Evolutionary conservation across 2,797 vertebrate genomes (phyloP).

Genomic region (Gymnocypris eckloni): DNA sequence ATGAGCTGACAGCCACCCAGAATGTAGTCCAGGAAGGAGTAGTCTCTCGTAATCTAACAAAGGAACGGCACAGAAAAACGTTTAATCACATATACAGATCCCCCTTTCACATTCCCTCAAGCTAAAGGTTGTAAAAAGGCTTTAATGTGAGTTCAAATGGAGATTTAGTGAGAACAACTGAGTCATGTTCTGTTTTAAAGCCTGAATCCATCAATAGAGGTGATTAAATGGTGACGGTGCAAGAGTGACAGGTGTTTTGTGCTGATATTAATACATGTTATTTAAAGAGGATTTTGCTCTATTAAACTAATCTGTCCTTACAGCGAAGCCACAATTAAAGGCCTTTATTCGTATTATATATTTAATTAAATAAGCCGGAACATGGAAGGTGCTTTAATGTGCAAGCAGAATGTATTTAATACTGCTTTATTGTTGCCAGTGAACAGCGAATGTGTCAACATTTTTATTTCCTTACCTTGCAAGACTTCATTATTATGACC

Average conservation of each 20-base stretch:
- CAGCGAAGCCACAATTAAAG: slow-evolving; percentile 71
- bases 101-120: background rate
- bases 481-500: slow-evolving; percentile 89
- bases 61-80: slow-evolving; percentile 41
- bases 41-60: slow-evolving; percentile 91
- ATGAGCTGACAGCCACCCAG: slow-evolving; percentile 97
- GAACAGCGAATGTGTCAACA: background rate
- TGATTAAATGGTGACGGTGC: slow-evolving; percentile 29
- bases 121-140: background rate
- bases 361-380: slow-evolving; percentile 70
- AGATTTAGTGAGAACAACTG: slow-evolving; percentile 34
- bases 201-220: slow-evolving; percentile 10
- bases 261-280: slow-evolving; percentile 64
- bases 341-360: slow-evolving; percentile 51
- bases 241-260: slow-evolving; percentile 52
- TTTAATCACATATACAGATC: slow-evolving; percentile 10
- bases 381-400: slow-evolving; percentile 66
- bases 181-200: slow-evolving; percentile 39
- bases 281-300: slow-evolving; percentile 67
- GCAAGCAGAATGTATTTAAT: slow-evolving; percentile 47
- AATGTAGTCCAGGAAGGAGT: slow-evolving; percentile 98
- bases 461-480: slow-evolving; percentile 82
- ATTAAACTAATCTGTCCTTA: slow-evolving; percentile 68
- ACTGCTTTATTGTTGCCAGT: slow-evolving; percentile 14
- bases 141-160: slow-evolving; percentile 20